phyloP scores from a whole-genome alignment of 2,797 vertebrate genomes.

The Pseudomugil gertrudae region DNA sequence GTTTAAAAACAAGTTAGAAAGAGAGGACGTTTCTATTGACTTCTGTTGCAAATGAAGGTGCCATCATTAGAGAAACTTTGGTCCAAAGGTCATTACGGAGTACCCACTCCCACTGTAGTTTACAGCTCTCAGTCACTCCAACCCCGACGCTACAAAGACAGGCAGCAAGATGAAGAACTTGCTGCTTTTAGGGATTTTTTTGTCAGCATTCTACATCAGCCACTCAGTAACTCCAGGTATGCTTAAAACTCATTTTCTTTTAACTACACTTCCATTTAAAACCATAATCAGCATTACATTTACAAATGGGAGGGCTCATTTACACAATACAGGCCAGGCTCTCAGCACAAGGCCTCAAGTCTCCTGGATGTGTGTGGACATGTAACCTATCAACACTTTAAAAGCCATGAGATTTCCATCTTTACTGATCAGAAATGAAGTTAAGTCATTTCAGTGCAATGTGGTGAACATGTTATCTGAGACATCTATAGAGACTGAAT shows the following conservation, averaged over 20 bases:
- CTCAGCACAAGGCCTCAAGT: not conserved
- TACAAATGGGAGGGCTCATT: not conserved
- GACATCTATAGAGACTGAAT: not conserved
- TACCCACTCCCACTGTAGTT: conserved; percentile 56
- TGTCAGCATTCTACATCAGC: conserved; percentile 48
- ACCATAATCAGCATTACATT: not conserved
- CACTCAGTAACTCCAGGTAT: conserved; percentile 62
- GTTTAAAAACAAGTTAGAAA: conserved; percentile 14
- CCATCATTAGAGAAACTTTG: conserved; percentile 17
- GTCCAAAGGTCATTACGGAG: conserved; percentile 73
- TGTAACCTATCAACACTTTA: not conserved
- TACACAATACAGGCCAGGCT: not conserved
- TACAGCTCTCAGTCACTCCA: conserved; percentile 56
- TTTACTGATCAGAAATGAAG: conserved; percentile 16
- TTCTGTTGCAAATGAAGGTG: conserved; percentile 38
- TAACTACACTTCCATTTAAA: not conserved
- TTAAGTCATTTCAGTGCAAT: conserved; percentile 14
- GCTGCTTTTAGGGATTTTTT: conserved; percentile 60
- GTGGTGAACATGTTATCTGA: conserved; percentile 14
- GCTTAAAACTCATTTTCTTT: not conserved
- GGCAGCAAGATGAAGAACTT: conserved; percentile 76
- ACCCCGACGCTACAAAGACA: conserved; percentile 30
- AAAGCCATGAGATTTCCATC: not conserved
- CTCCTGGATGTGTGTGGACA: not conserved
- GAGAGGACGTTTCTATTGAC: conserved; percentile 12